Conservation (phyloP, 2,113 vertebrate genomes). For the Okapia johnstoni region DNA sequence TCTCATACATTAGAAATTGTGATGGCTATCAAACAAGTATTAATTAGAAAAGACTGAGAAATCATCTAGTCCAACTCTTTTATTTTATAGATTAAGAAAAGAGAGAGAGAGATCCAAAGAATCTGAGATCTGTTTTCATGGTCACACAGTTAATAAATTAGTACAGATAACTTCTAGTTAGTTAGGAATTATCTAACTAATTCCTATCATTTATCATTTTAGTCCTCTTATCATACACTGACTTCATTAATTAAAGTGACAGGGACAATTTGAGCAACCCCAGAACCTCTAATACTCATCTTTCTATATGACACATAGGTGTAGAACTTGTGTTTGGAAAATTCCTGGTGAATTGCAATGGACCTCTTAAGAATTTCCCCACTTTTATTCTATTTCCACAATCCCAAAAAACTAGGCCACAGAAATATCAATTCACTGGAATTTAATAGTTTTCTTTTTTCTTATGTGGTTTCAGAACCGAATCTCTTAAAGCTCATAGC, state of each 20-base stretch:
- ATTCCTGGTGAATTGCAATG: not conserved
- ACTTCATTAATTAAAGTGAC: not conserved
- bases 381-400: not conserved
- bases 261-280: not conserved
- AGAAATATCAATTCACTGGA: not conserved
- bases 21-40: not conserved
- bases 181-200: not conserved
- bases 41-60: not conserved
- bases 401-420: not conserved
- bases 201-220: not conserved
- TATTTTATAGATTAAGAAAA: not conserved
- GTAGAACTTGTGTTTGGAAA: not conserved
- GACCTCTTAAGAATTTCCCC: not conserved
- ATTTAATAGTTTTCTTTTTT: slow-evolving; percentile 8
- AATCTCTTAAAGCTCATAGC: not conserved
- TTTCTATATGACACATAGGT: not conserved
- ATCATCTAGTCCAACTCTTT: not conserved
- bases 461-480: not conserved
- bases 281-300: not conserved
- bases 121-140: not conserved
- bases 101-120: not conserved
- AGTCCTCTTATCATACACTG: not conserved
- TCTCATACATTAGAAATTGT: not conserved
- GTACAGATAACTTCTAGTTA: not conserved
- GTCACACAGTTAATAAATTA: not conserved